Base-by-base conservation (phyloP, 2,888 invertebrate species). In the Notocelia uddmanniana region DNA sequence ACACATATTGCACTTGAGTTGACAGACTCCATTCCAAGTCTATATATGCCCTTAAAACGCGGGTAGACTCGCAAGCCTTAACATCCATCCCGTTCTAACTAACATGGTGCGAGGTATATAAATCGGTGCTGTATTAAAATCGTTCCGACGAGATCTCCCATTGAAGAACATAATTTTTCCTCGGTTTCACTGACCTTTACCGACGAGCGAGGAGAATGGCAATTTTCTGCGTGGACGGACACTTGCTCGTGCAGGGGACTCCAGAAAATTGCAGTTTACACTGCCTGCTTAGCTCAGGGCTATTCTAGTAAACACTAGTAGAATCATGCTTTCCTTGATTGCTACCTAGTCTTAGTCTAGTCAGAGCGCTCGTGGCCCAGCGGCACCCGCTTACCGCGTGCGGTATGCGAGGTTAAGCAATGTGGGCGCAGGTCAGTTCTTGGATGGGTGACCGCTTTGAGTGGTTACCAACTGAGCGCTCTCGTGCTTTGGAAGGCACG, bases 31-130 rank as follows among this genome's bases (percentile, higher is more conserved):
- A 31, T 31, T 31, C 31, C 31, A 31, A 31, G 5, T 31, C 31
- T 31, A n/a, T n/a, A n/a, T n/a, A n/a, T n/a, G n/a, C n/a, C n/a
- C n/a, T n/a, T n/a, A n/a, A n/a, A n/a, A n/a, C n/a, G n/a, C n/a
- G n/a, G n/a, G n/a, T n/a, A n/a, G n/a, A n/a, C n/a, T n/a, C n/a
- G 8, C 41, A 41, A 41, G 5, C 41, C 41, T 41, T 15, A 54
- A 15, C 54, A 54, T 54, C 54, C 54, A 23, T 54, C 54, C 15
- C 54, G 23, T 54, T 54, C 23, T 54, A 15, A 15, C 23, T 23
- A 15, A 2, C 31, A 41, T 41, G 41, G 41, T 41, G n/a, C 41
- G n/a, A 41, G 41, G 11, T 3, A 41, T 6, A 41, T 6, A 5
- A 15, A 3, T 41, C 11, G 13, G 37, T 41, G 13, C 3, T 41